phyloP scores from a whole-genome alignment of 1,140 invertebrate genomes.

The Belonocnema kinseyi region DNA sequence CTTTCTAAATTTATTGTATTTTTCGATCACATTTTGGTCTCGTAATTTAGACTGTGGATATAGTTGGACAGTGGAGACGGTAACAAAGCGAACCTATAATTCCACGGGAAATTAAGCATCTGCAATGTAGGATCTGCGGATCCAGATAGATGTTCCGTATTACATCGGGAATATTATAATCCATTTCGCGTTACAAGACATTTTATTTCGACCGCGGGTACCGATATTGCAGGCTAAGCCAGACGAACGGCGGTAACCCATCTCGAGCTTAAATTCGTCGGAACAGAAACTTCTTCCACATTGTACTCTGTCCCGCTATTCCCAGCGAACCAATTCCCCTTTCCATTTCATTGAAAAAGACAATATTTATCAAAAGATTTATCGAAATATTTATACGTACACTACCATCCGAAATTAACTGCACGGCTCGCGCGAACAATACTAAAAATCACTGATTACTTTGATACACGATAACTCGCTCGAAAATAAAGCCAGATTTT shows the following conservation, averaged over 20 bases:
- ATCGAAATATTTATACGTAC: no score
- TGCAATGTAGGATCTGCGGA: constrained; percentile 39
- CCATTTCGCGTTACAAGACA: constrained; percentile 60
- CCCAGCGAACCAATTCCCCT: constrained; percentile 10
- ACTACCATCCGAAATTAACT: no score
- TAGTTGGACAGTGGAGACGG: not conserved
- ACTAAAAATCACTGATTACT: no score
- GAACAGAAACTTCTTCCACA: not conserved
- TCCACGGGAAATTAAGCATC: constrained; percentile 53
- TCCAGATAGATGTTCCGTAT: constrained; percentile 58
- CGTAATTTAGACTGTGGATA: no score
- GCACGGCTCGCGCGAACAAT: no score
- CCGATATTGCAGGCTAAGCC: constrained; percentile 59
- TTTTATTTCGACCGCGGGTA: constrained; percentile 56
- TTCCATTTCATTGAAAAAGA: no score
- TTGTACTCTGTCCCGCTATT: not conserved
- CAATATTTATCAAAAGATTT: no score
- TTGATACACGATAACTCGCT: no score
- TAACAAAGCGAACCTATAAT: constrained; percentile 47
- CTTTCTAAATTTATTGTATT: no score
- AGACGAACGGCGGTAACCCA: constrained; percentile 54
- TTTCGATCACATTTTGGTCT: no score
- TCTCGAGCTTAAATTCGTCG: constrained; percentile 38
- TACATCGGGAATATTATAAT: constrained; percentile 61
- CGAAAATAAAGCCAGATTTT: no score